phyloP scores from a whole-genome alignment of 1,140 invertebrate species.

The Drosophila elegans region DNA sequence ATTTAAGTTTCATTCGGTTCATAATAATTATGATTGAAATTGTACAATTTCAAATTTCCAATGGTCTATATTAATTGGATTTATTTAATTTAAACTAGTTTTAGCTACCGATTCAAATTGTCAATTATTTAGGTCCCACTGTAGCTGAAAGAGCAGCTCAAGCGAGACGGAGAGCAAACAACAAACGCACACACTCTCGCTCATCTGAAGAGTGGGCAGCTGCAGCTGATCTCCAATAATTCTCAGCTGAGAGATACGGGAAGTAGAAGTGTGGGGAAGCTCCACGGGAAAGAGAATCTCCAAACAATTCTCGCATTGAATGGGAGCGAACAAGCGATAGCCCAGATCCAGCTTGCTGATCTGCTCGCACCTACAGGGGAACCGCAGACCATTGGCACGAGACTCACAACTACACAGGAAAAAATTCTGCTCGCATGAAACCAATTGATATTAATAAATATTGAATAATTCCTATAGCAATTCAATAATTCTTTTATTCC shows the following conservation, averaged over 20 bases:
- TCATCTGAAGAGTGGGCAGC: slow-evolving; percentile 49
- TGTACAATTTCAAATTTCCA: too few relatives aligned
- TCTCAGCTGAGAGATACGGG: slow-evolving; percentile 9
- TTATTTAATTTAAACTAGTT: too few relatives aligned
- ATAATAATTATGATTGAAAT: not conserved
- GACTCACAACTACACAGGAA: slow-evolving; percentile 34
- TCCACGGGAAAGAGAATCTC: slow-evolving; percentile 12
- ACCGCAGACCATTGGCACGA: slow-evolving; percentile 67
- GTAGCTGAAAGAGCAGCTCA: slow-evolving; percentile 42
- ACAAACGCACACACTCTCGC: slow-evolving; percentile 1
- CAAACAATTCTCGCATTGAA: not conserved
- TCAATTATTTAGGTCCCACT: not conserved
- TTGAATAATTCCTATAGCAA: too few relatives aligned
- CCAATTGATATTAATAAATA: too few relatives aligned
- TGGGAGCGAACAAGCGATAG: slow-evolving; percentile 12
- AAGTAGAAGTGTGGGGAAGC: not conserved
- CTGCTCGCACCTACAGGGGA: slow-evolving; percentile 39
- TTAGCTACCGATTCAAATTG: too few relatives aligned
- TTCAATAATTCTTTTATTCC: too few relatives aligned
- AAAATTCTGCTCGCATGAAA: not conserved
- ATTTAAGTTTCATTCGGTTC: too few relatives aligned
- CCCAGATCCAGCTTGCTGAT: slow-evolving; percentile 13
- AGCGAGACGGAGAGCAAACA: slow-evolving; percentile 42
- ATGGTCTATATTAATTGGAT: too few relatives aligned
- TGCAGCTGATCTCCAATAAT: slow-evolving; percentile 70